Conservation (phyloP, 2,888 invertebrate species). For the Conistra vaccinii region DNA sequence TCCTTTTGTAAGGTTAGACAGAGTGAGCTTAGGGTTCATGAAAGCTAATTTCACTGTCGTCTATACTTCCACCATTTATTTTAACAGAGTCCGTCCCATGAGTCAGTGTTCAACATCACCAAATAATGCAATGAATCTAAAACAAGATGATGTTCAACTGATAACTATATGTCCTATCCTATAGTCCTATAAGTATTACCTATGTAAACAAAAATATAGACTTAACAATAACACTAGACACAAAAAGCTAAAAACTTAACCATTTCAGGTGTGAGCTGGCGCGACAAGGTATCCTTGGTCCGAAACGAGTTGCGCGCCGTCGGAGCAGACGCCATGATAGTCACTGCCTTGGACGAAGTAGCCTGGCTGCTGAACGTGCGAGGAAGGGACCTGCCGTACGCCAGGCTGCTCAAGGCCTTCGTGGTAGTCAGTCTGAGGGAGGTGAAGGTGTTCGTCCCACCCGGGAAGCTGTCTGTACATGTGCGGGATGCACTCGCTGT, state of each 20-base stretch:
- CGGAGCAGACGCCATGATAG: conserved; percentile 94
- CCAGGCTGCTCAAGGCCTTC: conserved; percentile 95
- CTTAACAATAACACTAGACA: not conserved
- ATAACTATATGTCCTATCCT: not conserved
- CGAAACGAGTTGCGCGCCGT: conserved; percentile 91
- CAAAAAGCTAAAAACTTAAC: not conserved
- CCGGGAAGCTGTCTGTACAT: conserved; percentile 91
- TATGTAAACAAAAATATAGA: not conserved
- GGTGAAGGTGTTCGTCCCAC: conserved; percentile 93
- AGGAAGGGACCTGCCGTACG: conserved; percentile 95
- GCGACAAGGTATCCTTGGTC: conserved; percentile 93
- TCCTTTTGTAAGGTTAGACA: not conserved
- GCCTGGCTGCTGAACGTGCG: conserved; percentile 97
- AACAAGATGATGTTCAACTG: not conserved
- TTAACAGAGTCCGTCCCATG: not conserved
- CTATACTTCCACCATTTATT: not conserved
- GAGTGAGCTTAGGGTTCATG: not conserved
- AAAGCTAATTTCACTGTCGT: not conserved
- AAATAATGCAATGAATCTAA: not conserved
- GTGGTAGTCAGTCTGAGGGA: conserved; percentile 92
- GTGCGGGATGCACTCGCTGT: conserved; percentile 88
- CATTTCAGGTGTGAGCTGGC: conserved; percentile 92
- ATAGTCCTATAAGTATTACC: not conserved
- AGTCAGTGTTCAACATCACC: not conserved
- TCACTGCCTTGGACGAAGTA: conserved; percentile 96